Conservation (phyloP, 2,888 invertebrate genomes). For the Melipona bicolor region DNA sequence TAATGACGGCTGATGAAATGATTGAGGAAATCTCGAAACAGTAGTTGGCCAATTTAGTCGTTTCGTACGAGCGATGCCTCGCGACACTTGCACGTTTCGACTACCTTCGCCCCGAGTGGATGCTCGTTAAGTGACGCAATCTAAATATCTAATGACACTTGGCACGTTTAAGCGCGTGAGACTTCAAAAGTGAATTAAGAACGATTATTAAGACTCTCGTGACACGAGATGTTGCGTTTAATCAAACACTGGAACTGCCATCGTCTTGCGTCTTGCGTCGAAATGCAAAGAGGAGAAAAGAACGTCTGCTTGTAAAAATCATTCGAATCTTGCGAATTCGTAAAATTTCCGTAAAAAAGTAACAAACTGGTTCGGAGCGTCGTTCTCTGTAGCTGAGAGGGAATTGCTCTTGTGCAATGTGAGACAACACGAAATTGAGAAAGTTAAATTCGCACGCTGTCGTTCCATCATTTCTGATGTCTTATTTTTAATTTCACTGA, state of each 20-base stretch:
- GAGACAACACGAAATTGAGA: neutral
- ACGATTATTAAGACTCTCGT: neutral
- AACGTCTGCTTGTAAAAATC: no score
- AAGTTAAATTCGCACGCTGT: neutral
- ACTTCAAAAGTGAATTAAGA: neutral
- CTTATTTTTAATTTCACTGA: constrained; percentile 23
- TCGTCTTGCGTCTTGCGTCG: no score
- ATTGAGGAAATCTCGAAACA: constrained; percentile 79
- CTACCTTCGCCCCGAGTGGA: constrained; percentile 15
- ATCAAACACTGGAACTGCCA: no score
- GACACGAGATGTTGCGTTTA: neutral
- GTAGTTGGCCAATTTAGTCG: constrained; percentile 69
- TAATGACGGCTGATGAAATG: constrained; percentile 74
- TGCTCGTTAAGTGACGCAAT: neutral
- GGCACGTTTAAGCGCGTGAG: no score
- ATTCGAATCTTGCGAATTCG: no score
- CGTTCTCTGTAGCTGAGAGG: neutral
- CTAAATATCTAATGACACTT: constrained; percentile 17
- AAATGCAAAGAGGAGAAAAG: no score
- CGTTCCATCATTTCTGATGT: neutral
- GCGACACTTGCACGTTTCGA: constrained; percentile 31
- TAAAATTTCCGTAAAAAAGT: no score
- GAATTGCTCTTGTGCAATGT: neutral
- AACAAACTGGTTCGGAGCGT: neutral
- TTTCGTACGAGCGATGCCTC: constrained; percentile 57